phyloP scores from a whole-genome alignment of 2,113 vertebrate species.

The Daboia siamensis region DNA sequence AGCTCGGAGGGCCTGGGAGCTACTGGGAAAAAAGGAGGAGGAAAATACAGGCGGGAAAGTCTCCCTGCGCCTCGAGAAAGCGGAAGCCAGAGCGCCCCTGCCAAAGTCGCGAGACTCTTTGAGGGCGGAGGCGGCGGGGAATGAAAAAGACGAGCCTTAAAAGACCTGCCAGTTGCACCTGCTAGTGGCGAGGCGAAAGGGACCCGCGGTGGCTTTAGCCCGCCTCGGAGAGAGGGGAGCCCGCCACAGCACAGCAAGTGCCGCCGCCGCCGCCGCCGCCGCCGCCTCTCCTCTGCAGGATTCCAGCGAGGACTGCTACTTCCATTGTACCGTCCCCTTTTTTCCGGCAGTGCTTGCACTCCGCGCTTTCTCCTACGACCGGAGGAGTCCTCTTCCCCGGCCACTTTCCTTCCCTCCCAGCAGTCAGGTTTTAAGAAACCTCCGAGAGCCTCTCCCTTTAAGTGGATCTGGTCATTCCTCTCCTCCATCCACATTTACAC shows the following conservation, averaged over 20 bases:
- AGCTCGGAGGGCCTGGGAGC: background rate
- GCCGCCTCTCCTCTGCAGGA: slow-evolving; percentile 50
- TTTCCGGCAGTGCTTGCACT: background rate
- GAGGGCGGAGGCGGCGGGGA: background rate
- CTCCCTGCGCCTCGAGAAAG: background rate
- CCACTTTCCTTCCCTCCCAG: slow-evolving; percentile 35
- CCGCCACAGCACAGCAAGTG: slow-evolving; percentile 13
- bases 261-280: slow-evolving; percentile 42
- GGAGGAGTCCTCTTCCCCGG: slow-evolving; percentile 39
- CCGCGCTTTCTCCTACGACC: slow-evolving; percentile 30
- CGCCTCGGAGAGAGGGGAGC: slow-evolving; percentile 33
- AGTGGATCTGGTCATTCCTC: slow-evolving; percentile 59
- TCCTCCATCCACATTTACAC: slow-evolving; percentile 1
- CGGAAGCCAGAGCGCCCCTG: background rate
- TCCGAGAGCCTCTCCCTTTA: slow-evolving; percentile 60
- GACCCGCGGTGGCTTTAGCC: slow-evolving; percentile 41
- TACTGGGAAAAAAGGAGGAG: background rate
- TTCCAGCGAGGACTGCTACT: slow-evolving; percentile 50
- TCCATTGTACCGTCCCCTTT: slow-evolving; percentile 49
- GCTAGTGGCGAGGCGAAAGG: slow-evolving; percentile 33
- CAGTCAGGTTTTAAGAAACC: slow-evolving; percentile 47
- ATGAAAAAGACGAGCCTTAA: background rate
- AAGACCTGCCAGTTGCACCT: slow-evolving; percentile 33
- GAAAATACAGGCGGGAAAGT: background rate
- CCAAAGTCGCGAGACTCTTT: background rate